These are phyloP conservation scores for Neoscelio sp. DNA, from an alignment of 2,888 invertebrate species.

Conservation along the genomic window DNA sequence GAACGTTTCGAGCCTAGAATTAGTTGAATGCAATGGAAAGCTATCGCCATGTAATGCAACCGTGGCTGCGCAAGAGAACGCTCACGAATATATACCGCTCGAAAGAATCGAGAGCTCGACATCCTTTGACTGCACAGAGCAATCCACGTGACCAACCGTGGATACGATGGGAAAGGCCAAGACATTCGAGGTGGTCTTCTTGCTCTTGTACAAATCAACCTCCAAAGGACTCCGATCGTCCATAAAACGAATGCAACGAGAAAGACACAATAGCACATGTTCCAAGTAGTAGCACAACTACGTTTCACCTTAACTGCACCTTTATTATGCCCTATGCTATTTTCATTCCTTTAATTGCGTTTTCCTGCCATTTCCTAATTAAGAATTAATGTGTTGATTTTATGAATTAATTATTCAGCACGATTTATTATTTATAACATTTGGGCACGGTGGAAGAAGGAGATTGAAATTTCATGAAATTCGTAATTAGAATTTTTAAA, in stretches of 20 bases:
- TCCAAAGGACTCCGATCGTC: conserved; percentile 47
- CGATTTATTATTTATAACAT: conserved; percentile 35
- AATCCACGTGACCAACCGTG: conserved; percentile 52
- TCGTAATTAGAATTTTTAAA: conserved; percentile 32
- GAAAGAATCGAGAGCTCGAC: conserved; percentile 68
- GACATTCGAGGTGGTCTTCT: conserved; percentile 62
- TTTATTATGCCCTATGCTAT: conserved; percentile 47
- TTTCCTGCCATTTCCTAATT: conserved; percentile 40
- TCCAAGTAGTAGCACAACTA: conserved; percentile 16
- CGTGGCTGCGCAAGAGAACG: conserved; percentile 69
- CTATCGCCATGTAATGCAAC: conserved; percentile 80
- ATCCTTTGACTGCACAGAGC: conserved; percentile 57
- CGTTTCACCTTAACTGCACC: conserved; percentile 37
- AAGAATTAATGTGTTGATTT: conserved; percentile 41
- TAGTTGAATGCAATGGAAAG: conserved; percentile 82
- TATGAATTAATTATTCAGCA: conserved; percentile 34
- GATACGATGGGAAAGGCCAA: conserved; percentile 67
- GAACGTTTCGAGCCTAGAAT: conserved; percentile 83
- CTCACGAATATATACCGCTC: conserved; percentile 55
- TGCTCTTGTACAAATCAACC: conserved; percentile 47
- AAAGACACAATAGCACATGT: conserved; percentile 35
- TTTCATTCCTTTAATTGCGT: conserved; percentile 50
- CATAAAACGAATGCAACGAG: conserved; percentile 36
- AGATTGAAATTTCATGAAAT: conserved; percentile 31
- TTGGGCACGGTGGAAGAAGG: conserved; percentile 5